Conservation (phyloP, 2,797 vertebrate species). For the Sebastes itinus region DNA sequence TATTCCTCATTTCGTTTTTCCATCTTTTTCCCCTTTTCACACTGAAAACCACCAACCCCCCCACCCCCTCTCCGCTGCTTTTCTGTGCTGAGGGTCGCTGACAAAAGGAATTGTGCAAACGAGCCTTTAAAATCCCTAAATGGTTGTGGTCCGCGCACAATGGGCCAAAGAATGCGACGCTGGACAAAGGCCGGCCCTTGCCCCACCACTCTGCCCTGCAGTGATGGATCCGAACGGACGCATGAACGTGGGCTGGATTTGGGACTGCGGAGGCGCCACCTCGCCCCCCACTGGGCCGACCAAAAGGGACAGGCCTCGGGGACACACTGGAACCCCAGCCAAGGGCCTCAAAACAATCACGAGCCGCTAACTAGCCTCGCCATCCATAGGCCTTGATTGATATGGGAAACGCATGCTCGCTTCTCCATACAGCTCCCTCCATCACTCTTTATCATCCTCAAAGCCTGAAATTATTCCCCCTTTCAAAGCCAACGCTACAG, state of each 20-base stretch:
- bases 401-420: slow-evolving; percentile 93
- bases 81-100: slow-evolving; percentile 88
- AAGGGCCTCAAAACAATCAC: slow-evolving; percentile 89
- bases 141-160: slow-evolving; percentile 91
- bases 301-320: slow-evolving; percentile 87
- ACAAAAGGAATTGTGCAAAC: slow-evolving; percentile 99
- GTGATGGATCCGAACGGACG: slow-evolving; percentile 99
- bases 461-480: slow-evolving; percentile 76
- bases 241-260: slow-evolving; percentile 96
- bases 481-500: slow-evolving; percentile 72
- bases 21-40: slow-evolving; percentile 50
- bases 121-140: slow-evolving; percentile 99
- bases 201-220: slow-evolving; percentile 77
- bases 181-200: slow-evolving; percentile 90
- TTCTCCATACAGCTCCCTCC: slow-evolving; percentile 69
- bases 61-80: slow-evolving; percentile 74
- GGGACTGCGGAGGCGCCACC: slow-evolving; percentile 81
- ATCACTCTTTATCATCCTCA: slow-evolving; percentile 78
- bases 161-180: slow-evolving; percentile 90
- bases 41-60: slow-evolving; percentile 40
- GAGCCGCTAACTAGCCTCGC: slow-evolving; percentile 91
- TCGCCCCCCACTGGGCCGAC: slow-evolving; percentile 88
- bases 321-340: slow-evolving; percentile 83
- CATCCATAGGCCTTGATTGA: slow-evolving; percentile 93
- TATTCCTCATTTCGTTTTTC: slow-evolving; percentile 58